A percentile compares a stretch with the other conserved stretches of the same genome.
Conservation (phyloP, 1,140 invertebrate genomes). For the Drosophila elegans region DNA sequence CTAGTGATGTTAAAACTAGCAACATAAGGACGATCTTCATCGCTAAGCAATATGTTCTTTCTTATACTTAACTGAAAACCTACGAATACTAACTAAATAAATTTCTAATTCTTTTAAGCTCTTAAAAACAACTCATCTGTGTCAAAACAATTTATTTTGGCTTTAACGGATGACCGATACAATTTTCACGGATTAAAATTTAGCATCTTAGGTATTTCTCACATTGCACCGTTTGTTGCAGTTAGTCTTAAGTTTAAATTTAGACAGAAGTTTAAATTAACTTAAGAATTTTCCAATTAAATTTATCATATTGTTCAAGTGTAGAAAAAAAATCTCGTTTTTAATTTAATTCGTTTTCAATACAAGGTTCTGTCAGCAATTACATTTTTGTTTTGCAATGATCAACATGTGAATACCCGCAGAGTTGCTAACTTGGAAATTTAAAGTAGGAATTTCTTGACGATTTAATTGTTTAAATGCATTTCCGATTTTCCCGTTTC, state of each 20-base stretch:
- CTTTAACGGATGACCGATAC: too few relatives aligned
- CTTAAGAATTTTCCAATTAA: not conserved
- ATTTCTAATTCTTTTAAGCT: too few relatives aligned
- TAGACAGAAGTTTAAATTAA: not conserved
- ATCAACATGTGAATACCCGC: conserved; percentile 10
- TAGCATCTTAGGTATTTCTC: too few relatives aligned
- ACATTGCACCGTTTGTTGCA: too few relatives aligned
- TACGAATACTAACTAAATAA: not conserved
- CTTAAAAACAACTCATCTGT: too few relatives aligned
- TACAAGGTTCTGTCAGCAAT: not conserved
- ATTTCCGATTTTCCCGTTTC: conserved; percentile 22
- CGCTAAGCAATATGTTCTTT: not conserved
- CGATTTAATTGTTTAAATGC: conserved; percentile 52
- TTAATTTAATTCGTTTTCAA: not conserved
- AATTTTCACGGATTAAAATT: too few relatives aligned
- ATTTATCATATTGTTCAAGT: too few relatives aligned
- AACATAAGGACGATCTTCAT: not conserved
- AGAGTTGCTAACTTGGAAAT: not conserved
- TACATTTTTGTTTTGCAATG: not conserved
- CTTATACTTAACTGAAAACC: not conserved
- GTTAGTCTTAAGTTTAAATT: too few relatives aligned
- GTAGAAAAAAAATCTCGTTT: too few relatives aligned
- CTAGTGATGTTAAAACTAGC: not conserved
- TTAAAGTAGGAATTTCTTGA: conserved; percentile 24
- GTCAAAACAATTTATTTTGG: not conserved